Percentiles rank a stretch among this genome's conserved stretches.
These are phyloP conservation scores for Drosophila longiperda DNA, from an alignment of 2,888 invertebrate species.

Conservation along the genomic window DNA sequence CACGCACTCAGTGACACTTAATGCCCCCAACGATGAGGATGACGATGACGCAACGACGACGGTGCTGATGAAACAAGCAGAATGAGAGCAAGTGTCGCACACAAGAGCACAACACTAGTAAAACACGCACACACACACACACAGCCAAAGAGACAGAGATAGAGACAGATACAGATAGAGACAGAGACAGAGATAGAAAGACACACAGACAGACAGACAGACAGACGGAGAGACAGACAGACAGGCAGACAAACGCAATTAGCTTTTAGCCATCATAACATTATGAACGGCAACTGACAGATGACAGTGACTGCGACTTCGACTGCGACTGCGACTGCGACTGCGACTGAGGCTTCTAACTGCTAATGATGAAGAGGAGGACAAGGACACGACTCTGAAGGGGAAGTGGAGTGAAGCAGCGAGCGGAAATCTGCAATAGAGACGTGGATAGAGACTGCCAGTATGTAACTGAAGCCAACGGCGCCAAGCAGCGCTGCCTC, in stretches of 20 bases:
- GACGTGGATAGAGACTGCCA: conserved; percentile 19
- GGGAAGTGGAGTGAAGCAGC: not conserved
- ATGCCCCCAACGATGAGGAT: conserved; percentile 50
- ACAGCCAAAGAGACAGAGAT: not conserved
- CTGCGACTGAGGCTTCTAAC: conserved; percentile 40
- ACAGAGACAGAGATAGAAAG: not conserved
- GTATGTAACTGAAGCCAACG: conserved; percentile 38
- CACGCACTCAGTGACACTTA: conserved; percentile 79
- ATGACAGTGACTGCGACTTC: conserved; percentile 33
- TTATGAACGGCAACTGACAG: conserved; percentile 75
- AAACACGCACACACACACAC: conserved; percentile 26
- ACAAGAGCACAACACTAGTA: conserved; percentile 16
- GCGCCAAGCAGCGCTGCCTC: conserved; percentile 12
- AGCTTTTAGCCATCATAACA: conserved; percentile 80
- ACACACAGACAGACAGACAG: conserved; percentile 23
- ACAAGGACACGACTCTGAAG: conserved; percentile 7
- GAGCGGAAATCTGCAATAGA: conserved; percentile 36
- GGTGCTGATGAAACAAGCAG: conserved; percentile 21
- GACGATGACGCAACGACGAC: not conserved
- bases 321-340: conserved; percentile 18
- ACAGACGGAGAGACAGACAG: not conserved
- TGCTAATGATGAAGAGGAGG: conserved; percentile 68
- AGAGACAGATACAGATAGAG: conserved; percentile 64
- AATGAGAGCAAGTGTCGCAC: conserved; percentile 43
- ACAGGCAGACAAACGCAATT: conserved; percentile 77